Conservation (phyloP, 2,888 invertebrate genomes). For the Chrysodeixis includens region DNA sequence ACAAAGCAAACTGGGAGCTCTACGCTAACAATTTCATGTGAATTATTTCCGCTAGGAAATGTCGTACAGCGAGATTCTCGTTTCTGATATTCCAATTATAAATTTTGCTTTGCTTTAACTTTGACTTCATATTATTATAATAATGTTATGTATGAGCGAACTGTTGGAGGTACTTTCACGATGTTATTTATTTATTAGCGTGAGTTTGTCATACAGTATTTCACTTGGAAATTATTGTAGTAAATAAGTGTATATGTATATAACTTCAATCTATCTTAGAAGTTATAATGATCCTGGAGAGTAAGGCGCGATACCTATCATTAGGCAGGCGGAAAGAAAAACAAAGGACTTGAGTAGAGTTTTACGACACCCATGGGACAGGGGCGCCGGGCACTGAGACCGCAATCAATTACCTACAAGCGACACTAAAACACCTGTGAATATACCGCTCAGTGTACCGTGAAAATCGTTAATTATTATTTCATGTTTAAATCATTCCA, state of each 20-base stretch:
- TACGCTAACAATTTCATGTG: conserved; percentile 27
- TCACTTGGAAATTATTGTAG: background rate
- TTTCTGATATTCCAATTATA: conserved; percentile 21
- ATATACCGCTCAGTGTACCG: conserved; percentile 11
- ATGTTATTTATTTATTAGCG: background rate
- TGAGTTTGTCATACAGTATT: background rate
- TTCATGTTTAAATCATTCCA: conserved; percentile 20
- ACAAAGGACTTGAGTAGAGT: conserved; percentile 4
- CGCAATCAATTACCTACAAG: conserved; percentile 13
- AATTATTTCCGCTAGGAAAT: conserved; percentile 36
- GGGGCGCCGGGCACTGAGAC: background rate
- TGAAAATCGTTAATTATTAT: conserved; percentile 18
- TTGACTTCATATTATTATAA: background rate
- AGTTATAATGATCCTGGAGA: background rate
- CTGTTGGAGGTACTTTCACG: background rate
- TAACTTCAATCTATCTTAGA: background rate
- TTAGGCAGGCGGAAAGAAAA: background rate
- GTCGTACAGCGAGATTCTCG: conserved; percentile 4
- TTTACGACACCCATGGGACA: background rate
- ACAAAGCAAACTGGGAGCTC: conserved; percentile 33
- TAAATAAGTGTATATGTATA: background rate
- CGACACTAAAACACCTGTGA: conserved; percentile 20
- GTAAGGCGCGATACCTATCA: background rate
- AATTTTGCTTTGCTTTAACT: conserved; percentile 2
- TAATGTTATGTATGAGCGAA: background rate